These are phyloP conservation scores for Polypedilum pembai DNA, from an alignment of 1,140 invertebrate species.

Conservation along the genomic window DNA sequence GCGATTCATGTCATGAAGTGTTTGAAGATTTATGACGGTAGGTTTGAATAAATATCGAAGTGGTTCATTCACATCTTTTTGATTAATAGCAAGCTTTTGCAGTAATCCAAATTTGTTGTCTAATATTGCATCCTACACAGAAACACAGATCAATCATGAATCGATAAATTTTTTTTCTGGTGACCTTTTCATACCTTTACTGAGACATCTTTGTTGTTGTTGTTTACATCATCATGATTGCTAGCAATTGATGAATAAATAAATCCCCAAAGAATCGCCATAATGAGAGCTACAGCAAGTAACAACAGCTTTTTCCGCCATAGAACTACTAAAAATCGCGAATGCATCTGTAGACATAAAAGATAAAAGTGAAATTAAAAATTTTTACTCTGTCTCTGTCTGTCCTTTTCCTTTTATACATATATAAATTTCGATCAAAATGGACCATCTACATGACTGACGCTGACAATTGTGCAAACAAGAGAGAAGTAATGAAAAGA, in stretches of 20 bases:
- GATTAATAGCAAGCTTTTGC: slow-evolving; percentile 16
- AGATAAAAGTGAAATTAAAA: background rate
- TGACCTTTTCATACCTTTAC: slow-evolving; percentile 16
- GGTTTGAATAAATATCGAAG: background rate
- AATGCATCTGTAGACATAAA: slow-evolving; percentile 38
- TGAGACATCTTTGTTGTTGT: slow-evolving; percentile 19
- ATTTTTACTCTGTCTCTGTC: background rate
- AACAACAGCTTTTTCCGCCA: slow-evolving; percentile 42
- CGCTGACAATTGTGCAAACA: background rate
- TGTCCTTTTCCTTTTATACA: too few species aligned
- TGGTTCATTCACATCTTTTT: slow-evolving; percentile 32
- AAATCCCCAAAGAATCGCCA: slow-evolving; percentile 41
- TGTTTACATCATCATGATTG: background rate
- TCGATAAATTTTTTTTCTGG: background rate
- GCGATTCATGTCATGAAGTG: background rate
- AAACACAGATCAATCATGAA: too few species aligned
- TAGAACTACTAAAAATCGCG: slow-evolving; percentile 40
- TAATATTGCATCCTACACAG: slow-evolving; percentile 28
- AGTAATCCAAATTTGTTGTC: slow-evolving; percentile 37
- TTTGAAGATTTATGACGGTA: slow-evolving; percentile 4
- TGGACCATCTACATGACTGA: background rate
- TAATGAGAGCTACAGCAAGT: slow-evolving; percentile 36
- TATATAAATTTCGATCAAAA: background rate
- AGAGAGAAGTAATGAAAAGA: background rate
- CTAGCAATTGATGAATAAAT: slow-evolving; percentile 34